Conservation (phyloP, 2,113 vertebrate species). For the Hemiprocne comata region DNA sequence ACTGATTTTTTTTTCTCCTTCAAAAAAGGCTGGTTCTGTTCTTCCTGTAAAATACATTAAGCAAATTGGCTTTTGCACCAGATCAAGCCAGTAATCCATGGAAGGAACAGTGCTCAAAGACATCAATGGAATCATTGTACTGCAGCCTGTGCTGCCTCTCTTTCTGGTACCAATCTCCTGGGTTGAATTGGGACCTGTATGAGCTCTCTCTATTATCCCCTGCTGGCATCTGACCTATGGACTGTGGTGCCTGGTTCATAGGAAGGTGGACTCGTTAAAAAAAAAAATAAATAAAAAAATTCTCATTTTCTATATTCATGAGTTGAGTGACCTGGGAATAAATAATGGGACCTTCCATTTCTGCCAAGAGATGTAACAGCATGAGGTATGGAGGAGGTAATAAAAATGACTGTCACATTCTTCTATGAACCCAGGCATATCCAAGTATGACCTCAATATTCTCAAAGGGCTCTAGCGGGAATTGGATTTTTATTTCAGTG, state of each 20-base stretch:
- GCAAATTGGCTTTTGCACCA: slow-evolving; percentile 1
- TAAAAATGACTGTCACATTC: background rate
- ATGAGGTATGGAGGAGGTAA: background rate
- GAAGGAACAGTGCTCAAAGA: slow-evolving; percentile 24
- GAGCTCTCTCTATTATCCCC: slow-evolving; percentile 14
- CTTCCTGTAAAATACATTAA: slow-evolving; percentile 3
- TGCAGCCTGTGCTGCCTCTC: background rate
- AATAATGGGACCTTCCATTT: background rate
- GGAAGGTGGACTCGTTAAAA: background rate
- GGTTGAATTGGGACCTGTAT: slow-evolving; percentile 45
- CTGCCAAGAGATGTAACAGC: background rate
- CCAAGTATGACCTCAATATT: background rate
- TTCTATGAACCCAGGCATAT: background rate
- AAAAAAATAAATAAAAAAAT: background rate
- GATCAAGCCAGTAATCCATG: slow-evolving; percentile 10
- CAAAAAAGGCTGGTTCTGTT: background rate
- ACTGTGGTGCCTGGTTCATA: background rate
- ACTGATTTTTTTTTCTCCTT: background rate
- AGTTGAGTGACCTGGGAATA: background rate
- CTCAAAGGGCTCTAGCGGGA: background rate
- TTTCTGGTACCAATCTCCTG: slow-evolving; percentile 52
- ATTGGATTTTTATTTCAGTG: background rate
- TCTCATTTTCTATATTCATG: background rate
- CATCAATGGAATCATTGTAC: slow-evolving; percentile 49
- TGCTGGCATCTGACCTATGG: background rate